Conservation (phyloP, 2,888 invertebrate genomes). For the Agonopterix heracliana region DNA sequence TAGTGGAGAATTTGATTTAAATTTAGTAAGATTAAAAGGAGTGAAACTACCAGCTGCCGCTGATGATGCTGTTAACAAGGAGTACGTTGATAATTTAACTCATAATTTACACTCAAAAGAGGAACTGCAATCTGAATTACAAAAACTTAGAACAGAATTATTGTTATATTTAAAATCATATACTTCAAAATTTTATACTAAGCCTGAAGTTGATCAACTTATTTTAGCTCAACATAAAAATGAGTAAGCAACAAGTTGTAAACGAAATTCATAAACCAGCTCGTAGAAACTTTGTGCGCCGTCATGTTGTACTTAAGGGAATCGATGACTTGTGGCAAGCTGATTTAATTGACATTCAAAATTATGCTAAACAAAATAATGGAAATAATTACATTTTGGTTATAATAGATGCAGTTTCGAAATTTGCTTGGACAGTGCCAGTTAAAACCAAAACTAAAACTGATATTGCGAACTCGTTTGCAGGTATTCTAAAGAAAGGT, state of each 20-base stretch:
- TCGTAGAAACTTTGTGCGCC: conserved; percentile 33
- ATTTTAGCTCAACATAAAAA: not conserved
- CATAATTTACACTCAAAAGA: not conserved
- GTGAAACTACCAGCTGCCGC: not conserved
- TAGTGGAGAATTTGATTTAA: not conserved
- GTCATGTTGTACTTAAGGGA: conserved; percentile 33
- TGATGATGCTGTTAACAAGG: not conserved
- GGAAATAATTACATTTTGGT: conserved; percentile 10
- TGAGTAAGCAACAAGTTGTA: conserved; percentile 5
- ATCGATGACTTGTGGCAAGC: conserved; percentile 51
- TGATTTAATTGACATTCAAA: conserved; percentile 35
- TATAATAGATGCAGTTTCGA: conserved; percentile 13
- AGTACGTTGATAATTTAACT: not conserved
- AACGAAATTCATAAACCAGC: conserved; percentile 12
- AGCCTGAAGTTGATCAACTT: not conserved
- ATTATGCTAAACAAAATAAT: conserved; percentile 10
- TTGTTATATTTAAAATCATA: not conserved
- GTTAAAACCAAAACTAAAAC: conserved; percentile 8
- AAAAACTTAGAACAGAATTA: not conserved
- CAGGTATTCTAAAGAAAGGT: not conserved
- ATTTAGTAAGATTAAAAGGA: not conserved
- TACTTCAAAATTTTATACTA: not conserved
- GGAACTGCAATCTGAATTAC: not conserved
- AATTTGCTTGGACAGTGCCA: conserved; percentile 11
- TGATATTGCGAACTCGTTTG: not conserved